Base-by-base conservation (phyloP, 2,113 vertebrate species). In the Corythornis madagascariensis region DNA sequence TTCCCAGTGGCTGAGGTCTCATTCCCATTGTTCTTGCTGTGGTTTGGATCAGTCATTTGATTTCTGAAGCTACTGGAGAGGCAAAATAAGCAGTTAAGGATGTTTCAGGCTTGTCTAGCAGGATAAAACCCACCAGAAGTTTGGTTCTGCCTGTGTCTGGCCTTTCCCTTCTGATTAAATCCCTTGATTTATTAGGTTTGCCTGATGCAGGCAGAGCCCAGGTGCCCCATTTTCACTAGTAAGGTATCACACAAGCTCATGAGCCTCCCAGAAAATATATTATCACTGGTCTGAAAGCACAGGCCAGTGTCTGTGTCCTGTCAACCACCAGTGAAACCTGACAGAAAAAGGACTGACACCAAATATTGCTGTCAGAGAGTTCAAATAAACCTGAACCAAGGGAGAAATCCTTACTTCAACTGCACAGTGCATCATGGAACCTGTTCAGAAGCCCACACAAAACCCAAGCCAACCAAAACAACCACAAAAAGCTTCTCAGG, bases 381-480 rank as follows among this genome's bases (percentile, higher is more conserved):
- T 81, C 47, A 76, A 83, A 82, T 65, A 93, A 87, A 85, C 65
- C 40, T n/a, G 52, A 92, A 93, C 4, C 0, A 6, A 80, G 29
- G 25, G 22, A 50, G 16, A 29, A 22, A 15, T 33, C 52, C 8
- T 57, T 40, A 56, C 8, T 57, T 43, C 52, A 57, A 76, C 20
- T 18, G 38, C 53, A 70, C 24, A 40, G 29, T 70, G 48, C 52
- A 47, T 38, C 75, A 77, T 0, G 2, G 85, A 96, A 89, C 29
- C 38, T 59, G 35, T 61, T 84, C 60, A 85, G 87, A 80, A 89
- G 22, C 35, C 42, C 70, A 35, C 53, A 59, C 50, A 91, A 94
- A 92, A 42, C 35, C 38, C 81, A 85, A 20, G 28, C 64, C 29
- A 80, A 89, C 17, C 50, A 86, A 89, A 92, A 95, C 38, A 89